A percentile compares a stretch with the other conserved stretches of the same genome.
These are phyloP conservation scores for Acromyrmex echinatior DNA, from an alignment of 1,140 invertebrate species.

Conservation along the genomic window DNA sequence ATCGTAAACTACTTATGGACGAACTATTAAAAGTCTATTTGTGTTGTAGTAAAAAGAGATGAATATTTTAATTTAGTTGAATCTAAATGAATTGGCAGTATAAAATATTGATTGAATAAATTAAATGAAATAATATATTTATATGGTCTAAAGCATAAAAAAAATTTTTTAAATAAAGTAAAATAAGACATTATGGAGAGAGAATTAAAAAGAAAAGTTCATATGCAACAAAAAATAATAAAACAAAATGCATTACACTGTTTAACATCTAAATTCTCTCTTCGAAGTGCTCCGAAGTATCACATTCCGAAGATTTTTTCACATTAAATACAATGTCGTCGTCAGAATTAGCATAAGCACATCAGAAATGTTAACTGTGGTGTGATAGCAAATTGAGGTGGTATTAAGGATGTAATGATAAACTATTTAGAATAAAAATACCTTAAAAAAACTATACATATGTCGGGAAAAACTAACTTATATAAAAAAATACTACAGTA, in stretches of 20 bases:
- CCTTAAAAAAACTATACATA: neutral
- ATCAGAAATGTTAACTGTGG: too few relatives aligned
- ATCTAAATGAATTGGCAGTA: constrained; percentile 35
- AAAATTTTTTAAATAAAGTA: neutral
- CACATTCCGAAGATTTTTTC: too few relatives aligned
- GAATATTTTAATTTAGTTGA: neutral
- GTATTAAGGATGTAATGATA: too few relatives aligned
- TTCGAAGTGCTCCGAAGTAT: too few relatives aligned
- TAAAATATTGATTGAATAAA: neutral
- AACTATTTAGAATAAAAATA: neutral
- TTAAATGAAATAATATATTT: neutral
- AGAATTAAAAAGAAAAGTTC: neutral
- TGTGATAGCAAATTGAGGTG: too few relatives aligned
- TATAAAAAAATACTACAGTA: neutral
- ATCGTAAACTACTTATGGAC: constrained; percentile 33
- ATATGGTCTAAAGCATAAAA: neutral
- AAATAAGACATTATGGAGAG: neutral
- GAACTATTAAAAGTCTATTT: constrained; percentile 55
- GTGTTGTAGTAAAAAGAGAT: neutral
- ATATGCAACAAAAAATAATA: neutral
- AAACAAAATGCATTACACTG: neutral
- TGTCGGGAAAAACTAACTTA: neutral
- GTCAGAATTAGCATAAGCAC: too few relatives aligned
- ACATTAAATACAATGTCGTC: too few relatives aligned
- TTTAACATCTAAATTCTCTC: too few relatives aligned